Evolutionary conservation across 2,888 invertebrate species (phyloP), one percentile per base, ranked within the genome.

Genomic region (Drosophila ezoana): DNA sequence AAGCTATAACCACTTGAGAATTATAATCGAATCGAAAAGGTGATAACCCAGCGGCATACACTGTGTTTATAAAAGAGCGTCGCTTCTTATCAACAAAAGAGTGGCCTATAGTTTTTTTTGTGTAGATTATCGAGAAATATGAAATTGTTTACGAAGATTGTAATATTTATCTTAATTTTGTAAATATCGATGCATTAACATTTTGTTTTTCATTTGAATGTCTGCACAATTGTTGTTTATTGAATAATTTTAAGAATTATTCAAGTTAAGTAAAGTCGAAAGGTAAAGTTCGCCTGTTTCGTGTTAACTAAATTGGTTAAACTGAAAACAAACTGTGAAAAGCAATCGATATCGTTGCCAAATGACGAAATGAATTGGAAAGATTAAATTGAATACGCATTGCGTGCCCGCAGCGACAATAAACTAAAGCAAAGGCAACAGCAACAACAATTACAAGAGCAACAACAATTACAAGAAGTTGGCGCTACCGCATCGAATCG

Each of bases 291-390:
- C 4, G 35, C 13, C 4, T 13, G 13, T 35, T 35, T 35, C 18
- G 37, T 40, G 59, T 10, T 32, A 10, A 14, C 23, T 58, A 14
- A 68, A 58, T 64, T 58, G 53, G 3, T 10, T 5, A 37, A 28
- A 73, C 48, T 43, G 63, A 57, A 45, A 73, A 43, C 48, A 69
- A 62, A 63, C 44, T 38, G 59, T 33, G 47, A 13, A 62, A 62
- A 48, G 28, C 43, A 51, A 43, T 45, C 47, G 67, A 61, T 48
- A 58, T 49, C 44, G 53, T 23, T 56, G 49, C 49, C 44, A 57
- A 71, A 56, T 72, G 58, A 53, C 58, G 40, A 72, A 76, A 74
- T 78, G 52, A 74, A 71, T 77, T 67, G 63, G 20, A 51, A 47
- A 52, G 52, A 57, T 68, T 56, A 38, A 67, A 68, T 57, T 56